These are phyloP conservation scores for Hylomyscus alleni DNA, from an alignment of 2,797 vertebrate species.

Conservation along the genomic window DNA sequence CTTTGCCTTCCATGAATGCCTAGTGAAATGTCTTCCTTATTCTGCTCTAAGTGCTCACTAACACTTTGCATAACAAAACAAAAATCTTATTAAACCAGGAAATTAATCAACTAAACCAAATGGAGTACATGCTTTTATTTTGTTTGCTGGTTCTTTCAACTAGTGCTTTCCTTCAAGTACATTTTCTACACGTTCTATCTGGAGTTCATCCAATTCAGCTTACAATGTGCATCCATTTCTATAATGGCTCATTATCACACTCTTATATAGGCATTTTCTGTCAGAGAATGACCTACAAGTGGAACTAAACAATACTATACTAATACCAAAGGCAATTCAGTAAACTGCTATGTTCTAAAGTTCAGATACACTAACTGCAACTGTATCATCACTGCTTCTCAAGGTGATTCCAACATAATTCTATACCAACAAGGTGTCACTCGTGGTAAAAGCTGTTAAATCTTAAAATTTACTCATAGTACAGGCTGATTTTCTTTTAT, in stretches of 20 bases:
- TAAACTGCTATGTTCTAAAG: slow-evolving; percentile 37
- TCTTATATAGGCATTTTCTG: slow-evolving; percentile 3
- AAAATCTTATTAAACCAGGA: slow-evolving; percentile 63
- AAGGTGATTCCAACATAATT: slow-evolving; percentile 5
- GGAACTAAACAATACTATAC: background rate
- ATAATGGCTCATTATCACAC: background rate
- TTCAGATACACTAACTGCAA: background rate
- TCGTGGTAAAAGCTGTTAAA: slow-evolving; percentile 38
- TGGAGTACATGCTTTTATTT: background rate
- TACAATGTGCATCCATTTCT: background rate
- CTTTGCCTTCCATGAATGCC: slow-evolving; percentile 46
- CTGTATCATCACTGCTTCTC: slow-evolving; percentile 11
- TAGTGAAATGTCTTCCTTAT: background rate
- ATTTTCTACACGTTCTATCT: slow-evolving; percentile 53
- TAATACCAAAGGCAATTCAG: slow-evolving; percentile 41
- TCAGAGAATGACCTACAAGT: slow-evolving; percentile 42
- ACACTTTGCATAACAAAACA: slow-evolving; percentile 40
- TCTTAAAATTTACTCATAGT: slow-evolving; percentile 24
- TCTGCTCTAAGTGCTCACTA: slow-evolving; percentile 22
- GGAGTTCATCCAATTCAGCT: slow-evolving; percentile 48
- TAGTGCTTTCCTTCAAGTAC: background rate
- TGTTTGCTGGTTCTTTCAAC: background rate
- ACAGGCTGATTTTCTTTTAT: background rate
- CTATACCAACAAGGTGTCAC: background rate
- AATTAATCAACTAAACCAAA: slow-evolving; percentile 57